Evolutionary conservation across 2,113 vertebrate genomes (phyloP), one percentile per base, ranked within the genome.

Genomic region (Microtus richardsoni): DNA sequence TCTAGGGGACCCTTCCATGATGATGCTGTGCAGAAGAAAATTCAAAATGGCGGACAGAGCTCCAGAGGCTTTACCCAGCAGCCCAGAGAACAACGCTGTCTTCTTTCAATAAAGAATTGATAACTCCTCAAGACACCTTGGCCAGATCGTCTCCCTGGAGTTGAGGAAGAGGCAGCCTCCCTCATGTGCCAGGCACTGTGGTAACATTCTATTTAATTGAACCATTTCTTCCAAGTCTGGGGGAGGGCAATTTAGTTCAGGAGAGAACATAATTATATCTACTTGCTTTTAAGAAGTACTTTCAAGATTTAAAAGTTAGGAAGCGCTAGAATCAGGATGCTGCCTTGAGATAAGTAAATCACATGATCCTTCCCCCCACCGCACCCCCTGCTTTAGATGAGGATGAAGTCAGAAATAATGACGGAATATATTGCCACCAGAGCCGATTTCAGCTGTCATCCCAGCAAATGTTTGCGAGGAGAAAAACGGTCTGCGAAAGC

Each of bases 271-370:
- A 84, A 96, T 95, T 91, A 75, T 44, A 66, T 79, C 60, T 79
- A 39, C 93, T 95, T 78, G 91, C 94, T 96, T 96, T 93, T 96
- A 93, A 92, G 91, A 75, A 82, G 41, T 13, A 58, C 68, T 93
- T 87, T 82, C 78, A 75, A 5, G 7, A 92, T 89, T 70, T 93
- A 19, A 89, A 93, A 96, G 70, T 93, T 87, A 82, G 85, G 75
- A 73, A 89, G 66, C 22, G 0, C 75, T 68, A 60, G 66, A 94
- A 93, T 33, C 28, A 74, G 83, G 83, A 92, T 71, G 62, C 36
- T 28, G 44, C 52, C 68, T 49, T 17, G 62, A 87, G 33, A 83
- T 68, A 71, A 91, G 91, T 62, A 68, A 74, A 79, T 94, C 71
- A 90, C 33, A 1, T 64, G 77, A n/a, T 21, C 41, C 10, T 12